Evolutionary conservation across 2,113 vertebrate species (phyloP), one percentile per base, ranked within the genome.

Genomic region (Daphoenositta chrysoptera): DNA sequence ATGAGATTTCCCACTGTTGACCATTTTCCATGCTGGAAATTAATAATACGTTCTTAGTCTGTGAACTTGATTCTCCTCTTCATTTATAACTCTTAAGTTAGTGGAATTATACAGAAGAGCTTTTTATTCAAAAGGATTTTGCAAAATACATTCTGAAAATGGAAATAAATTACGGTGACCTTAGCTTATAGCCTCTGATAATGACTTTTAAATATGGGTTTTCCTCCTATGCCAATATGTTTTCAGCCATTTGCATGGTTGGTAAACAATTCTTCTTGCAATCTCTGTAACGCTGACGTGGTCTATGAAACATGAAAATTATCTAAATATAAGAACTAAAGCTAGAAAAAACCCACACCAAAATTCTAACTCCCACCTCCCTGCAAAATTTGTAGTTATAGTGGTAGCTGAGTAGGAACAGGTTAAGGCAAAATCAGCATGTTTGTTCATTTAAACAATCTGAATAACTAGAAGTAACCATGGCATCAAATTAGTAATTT

Each of bases 341-440:
- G 3, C 16, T 56, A 73, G 42, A 2, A 64, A 75, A 77, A 87
- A 15, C 8, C 1, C 21, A 61, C n/a, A 72, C 6, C 39, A 80
- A 83, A 86, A 54, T 15, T 35, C 8, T 27, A 73, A 64, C 61
- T 90, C 75, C 31, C 23, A 75, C 48, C 8, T 30, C 26, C 7
- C 15, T 1, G 4, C 11, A 61, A 73, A 93, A 88, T 63, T 9
- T 10, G 4, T 31, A 66, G 16, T 81, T 92, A 45, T 24, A 78
- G 37, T 33, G 8, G 51, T 94, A 94, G 61, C 11, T 60, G 80
- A 87, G 65, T 84, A 94, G 83, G 86, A 96, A 93, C 27, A 92
- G 50, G 69, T 93, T 92, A 95, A 82, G 76, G 15, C 6, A 91
- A 96, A 95, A 93, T 84, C 90, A 93, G 53, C 78, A 83, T 81